Base-by-base conservation (phyloP, 2,113 vertebrate genomes). In the Ammospiza nelsoni region DNA sequence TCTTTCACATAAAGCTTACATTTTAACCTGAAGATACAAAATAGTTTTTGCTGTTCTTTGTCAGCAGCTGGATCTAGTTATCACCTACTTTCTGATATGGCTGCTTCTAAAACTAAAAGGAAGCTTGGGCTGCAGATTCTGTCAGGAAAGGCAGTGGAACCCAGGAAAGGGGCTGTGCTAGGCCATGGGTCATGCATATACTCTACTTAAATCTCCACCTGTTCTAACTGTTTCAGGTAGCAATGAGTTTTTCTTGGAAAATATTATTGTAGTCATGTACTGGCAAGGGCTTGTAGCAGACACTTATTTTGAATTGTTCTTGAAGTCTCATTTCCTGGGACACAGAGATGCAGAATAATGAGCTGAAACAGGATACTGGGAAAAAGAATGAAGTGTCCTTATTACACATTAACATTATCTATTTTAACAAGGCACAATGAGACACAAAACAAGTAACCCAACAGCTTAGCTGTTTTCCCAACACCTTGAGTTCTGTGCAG, bases 151-250 rank as follows among this genome's bases (percentile, higher is more conserved):
- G 29, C n/a, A 52, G 31, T 25, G 62, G 37, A 78, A 59, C 0
- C 6, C 51, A 69, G 37, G 33, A 43, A 82, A 61, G n/a, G 15
- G 17, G 24, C 27, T 63, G 22, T 22, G 22, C 35, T 25, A 44
- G 16, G 13, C 22, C 37, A 52, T 3, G 2, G 1, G 15, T 24
- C 71, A 20, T 4, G 5, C 16, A 33, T 2, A 11, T 1, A 14
- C 6, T 16, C 55, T 24, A 3, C 58, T 71, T 54, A 48, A 54
- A 78, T 48, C 21, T 84, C 35, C 29, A 63, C 11, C 52, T 35
- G 3, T 29, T 65, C 59, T 13, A 22, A 44, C 6, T 29, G 6
- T 41, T 87, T 67, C 39, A 71, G n/a, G 49, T 21, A 91, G 35
- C 43, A 71, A 0, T 2, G 43, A 41, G 21, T 18, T 73, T 73